Evolutionary conservation across 1,140 invertebrate species (phyloP).

Genomic region (Tetragnatha versicolor): DNA sequence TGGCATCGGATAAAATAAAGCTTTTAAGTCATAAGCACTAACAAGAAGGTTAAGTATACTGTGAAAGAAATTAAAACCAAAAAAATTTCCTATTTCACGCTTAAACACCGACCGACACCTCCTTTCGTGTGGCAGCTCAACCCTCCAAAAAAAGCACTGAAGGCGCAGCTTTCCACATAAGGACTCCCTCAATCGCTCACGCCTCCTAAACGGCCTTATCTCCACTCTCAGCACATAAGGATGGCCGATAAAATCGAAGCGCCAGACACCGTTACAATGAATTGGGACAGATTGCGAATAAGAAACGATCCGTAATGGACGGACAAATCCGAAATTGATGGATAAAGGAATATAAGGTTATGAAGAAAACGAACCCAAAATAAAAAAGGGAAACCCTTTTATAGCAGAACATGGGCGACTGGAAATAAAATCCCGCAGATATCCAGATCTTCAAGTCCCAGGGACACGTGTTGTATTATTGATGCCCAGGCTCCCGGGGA

Average conservation of each 20-base stretch:
- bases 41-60: background rate
- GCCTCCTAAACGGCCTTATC: constrained; percentile 13
- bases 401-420: constrained; percentile 26
- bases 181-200: too few species aligned
- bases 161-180: background rate
- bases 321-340: constrained; percentile 51
- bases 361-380: constrained; percentile 39
- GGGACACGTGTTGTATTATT: constrained; percentile 48
- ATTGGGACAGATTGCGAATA: constrained; percentile 49
- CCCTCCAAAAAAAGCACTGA: background rate
- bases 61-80: background rate
- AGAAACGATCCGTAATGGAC: constrained; percentile 39
- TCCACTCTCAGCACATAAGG: constrained; percentile 20
- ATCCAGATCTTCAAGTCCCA: constrained; percentile 43
- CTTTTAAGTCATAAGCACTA: too few species aligned
- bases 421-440: constrained; percentile 43
- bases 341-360: constrained; percentile 47
- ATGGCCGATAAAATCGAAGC: constrained; percentile 7
- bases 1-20: too few species aligned
- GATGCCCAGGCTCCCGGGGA: constrained; percentile 26
- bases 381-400: constrained; percentile 17
- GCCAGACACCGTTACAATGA: constrained; percentile 29
- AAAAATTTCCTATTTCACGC: background rate
- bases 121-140: background rate
- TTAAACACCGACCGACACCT: too few species aligned